These are phyloP conservation scores for Tuberolachnus salignus DNA, from an alignment of 2,888 invertebrate species.

Conservation along the genomic window DNA sequence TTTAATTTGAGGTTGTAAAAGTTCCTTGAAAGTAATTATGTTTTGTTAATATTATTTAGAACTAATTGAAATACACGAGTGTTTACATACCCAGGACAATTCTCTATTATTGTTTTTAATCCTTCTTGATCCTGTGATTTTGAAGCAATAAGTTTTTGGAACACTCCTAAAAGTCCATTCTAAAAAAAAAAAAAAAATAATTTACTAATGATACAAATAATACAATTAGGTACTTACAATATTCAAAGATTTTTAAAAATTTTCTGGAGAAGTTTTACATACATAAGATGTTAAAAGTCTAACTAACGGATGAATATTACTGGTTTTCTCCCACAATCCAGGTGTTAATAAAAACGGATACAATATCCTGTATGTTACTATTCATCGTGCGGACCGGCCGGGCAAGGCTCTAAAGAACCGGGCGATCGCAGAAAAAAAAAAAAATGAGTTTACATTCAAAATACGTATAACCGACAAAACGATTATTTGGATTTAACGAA, in stretches of 20 bases:
- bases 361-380: constrained; percentile 84
- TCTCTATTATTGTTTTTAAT: constrained; percentile 84
- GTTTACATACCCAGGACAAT: constrained; percentile 76
- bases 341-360: constrained; percentile 90
- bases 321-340: constrained; percentile 89
- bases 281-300: constrained; percentile 89
- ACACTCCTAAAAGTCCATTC: constrained; percentile 87
- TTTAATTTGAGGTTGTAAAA: constrained; percentile 55
- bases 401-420: no score
- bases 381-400: no score
- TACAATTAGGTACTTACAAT: constrained; percentile 66
- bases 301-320: constrained; percentile 92
- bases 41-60: not conserved
- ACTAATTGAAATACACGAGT: no score
- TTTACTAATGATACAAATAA: not conserved
- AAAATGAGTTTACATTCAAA: no score
- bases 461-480: no score
- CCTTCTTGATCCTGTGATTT: constrained; percentile 96
- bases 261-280: constrained; percentile 66
- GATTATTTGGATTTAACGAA: no score
- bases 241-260: constrained; percentile 63
- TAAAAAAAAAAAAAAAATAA: constrained; percentile 62
- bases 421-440: no score
- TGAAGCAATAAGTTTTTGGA: constrained; percentile 94
- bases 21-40: constrained; percentile 42